phyloP scores from a whole-genome alignment of 2,113 vertebrate species.

The Phyllopteryx taeniolatus region DNA sequence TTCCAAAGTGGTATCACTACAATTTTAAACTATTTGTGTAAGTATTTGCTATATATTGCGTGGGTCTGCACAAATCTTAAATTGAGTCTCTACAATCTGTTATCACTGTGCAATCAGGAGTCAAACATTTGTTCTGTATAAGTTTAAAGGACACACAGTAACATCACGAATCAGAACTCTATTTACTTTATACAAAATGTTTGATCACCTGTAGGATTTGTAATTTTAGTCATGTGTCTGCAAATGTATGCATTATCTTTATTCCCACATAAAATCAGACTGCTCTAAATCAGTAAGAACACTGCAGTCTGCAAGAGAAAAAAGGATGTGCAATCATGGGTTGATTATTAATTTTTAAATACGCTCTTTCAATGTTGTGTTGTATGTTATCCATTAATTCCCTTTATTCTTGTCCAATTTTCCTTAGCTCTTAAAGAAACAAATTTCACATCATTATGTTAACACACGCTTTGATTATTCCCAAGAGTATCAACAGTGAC shows the following conservation, averaged over 20 bases:
- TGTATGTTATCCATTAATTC: too few species aligned
- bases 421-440: not conserved
- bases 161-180: conserved; percentile 13
- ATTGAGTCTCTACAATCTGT: conserved; percentile 4
- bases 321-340: not conserved
- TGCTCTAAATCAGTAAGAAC: not conserved
- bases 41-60: not conserved
- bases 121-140: not conserved
- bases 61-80: not conserved
- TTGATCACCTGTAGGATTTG: conserved; percentile 60
- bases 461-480: not conserved
- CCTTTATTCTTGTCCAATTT: too few species aligned
- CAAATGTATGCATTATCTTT: conserved; percentile 41
- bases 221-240: conserved; percentile 51
- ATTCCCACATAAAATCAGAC: conserved; percentile 3
- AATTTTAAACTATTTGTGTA: not conserved
- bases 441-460: not conserved
- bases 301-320: not conserved
- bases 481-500: not conserved
- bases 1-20: not conserved
- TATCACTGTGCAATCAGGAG: conserved; percentile 24
- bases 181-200: conserved; percentile 53
- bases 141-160: not conserved
- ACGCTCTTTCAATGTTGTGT: not conserved
- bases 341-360: not conserved